Evolutionary conservation across 2,797 vertebrate species (phyloP), one percentile per base, ranked within the genome.

Genomic region (Knipowitschia caucasica): DNA sequence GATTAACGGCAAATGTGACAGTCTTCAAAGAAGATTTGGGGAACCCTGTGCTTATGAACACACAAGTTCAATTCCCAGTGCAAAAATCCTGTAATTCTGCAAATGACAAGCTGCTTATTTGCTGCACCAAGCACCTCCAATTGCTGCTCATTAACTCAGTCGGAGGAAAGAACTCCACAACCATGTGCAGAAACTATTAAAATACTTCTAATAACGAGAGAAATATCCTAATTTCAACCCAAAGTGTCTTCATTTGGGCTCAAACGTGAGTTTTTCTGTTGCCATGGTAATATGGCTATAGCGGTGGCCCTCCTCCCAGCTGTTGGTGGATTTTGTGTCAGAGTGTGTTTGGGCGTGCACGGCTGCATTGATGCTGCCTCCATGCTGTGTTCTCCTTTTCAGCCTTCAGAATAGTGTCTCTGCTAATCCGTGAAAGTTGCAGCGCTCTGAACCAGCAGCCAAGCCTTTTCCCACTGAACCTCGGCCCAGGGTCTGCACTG

Each of bases 351-450:
- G 73, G 67, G 79, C 69, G 75, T 81, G 86, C 86, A 86, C 82
- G 77, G 75, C 90, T 89, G 92, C 91, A 96, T 96, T 95, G 93
- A 95, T 93, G 94, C 92, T 89, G 91, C 95, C 94, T 92, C 90
- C 95, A 94, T 92, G 95, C 96, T 99, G 94, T 93, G 94, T 92
- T 93, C 89, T 85, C 88, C 86, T 90, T 97, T 99, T 96, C 93
- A 95, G 70, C 5, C 84, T 90, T 89, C 91, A 95, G 94, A 96
- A 98, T 94, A 93, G 94, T 92, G 92, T 94, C 93, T 95, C 93
- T 93, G 92, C 94, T 96, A 98, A 98, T 97, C 95, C 94, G 94
- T 95, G 93, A 95, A 95, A 94, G 94, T 96, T 97, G 93, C 91
- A 89, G 93, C 89, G 92, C 93, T 94, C 94, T 94, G 92, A 98